These are phyloP conservation scores for Phenganax marumi DNA, from an alignment of 92 coral and sea anemone species.

Conservation along the genomic window DNA sequence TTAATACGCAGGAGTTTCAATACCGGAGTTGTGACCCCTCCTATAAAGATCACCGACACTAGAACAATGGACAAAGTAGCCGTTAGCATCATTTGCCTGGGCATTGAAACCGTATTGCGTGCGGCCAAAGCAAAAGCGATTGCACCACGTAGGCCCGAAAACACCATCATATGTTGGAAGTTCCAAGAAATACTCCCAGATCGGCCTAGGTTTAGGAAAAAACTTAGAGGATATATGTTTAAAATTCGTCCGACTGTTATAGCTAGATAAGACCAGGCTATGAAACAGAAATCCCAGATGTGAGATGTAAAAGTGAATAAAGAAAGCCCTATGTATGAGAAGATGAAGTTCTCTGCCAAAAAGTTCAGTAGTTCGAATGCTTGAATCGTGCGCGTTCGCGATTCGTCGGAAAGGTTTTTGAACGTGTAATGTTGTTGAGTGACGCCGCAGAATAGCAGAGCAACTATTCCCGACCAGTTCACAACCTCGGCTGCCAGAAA, in stretches of 20 bases:
- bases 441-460: conserved; percentile 91
- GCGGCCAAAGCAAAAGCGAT: conserved; percentile 97
- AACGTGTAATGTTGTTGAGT: conserved; percentile 97
- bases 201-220: conserved; percentile 78
- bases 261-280: conserved; percentile 85
- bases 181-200: conserved; percentile 83
- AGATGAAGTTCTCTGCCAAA: conserved; percentile 87
- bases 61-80: conserved; percentile 86
- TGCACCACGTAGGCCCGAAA: conserved; percentile 97
- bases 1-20: conserved; percentile 75
- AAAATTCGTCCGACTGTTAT: conserved; percentile 76
- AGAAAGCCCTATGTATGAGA: conserved; percentile 91
- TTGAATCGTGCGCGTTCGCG: conserved; percentile 79
- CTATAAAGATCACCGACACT: conserved; percentile 89
- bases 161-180: conserved; percentile 93
- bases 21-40: conserved; percentile 82
- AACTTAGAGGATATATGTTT: conserved; percentile 82
- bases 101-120: conserved; percentile 92
- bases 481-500: conserved; percentile 92
- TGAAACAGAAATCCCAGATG: conserved; percentile 89
- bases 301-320: conserved; percentile 92
- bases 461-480: conserved; percentile 97
- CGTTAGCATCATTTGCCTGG: conserved; percentile 98
- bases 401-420: conserved; percentile 90
- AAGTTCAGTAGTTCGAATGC: conserved; percentile 91